Evolutionary conservation across 1,140 invertebrate genomes (phyloP), one percentile per base, ranked within the genome.

Genomic region (Meloidogyne chitwoodi): DNA sequence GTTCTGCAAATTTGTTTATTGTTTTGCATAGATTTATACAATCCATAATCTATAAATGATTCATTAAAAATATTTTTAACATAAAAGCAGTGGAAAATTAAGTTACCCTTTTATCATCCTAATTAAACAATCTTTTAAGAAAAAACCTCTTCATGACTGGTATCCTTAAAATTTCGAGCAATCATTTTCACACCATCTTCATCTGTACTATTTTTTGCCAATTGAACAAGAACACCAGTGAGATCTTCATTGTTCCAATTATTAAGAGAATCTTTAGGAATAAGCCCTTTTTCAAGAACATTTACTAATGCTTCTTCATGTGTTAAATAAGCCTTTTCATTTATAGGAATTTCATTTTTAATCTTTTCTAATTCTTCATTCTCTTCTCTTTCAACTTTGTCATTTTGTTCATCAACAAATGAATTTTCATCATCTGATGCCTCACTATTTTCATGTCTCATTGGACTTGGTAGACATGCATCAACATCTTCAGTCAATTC

Each of bases 21-120:
- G 61, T 31, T 63, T 73, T 73, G n/a, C 71, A 73, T n/a, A 27
- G 26, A 64, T 16, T 73, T 29, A 73, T 63, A 63, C 41, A 73
- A 34, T 29, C 56, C 11, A 27, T 14, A 24, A 73, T 73, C 71
- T 73, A n/a, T 61, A 73, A 29, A 27, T 24, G 41, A 8, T 12
- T 70, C 1, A 0, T 61, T 61, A 31, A 16, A 31, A 26, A 31
- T 19, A 56, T 71, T 27, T 63, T n/a, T n/a, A n/a, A n/a, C n/a
- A n/a, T n/a, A n/a, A n/a, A n/a, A n/a, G n/a, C n/a, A n/a, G n/a
- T n/a, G n/a, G n/a, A n/a, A n/a, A n/a, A n/a, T n/a, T n/a, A n/a
- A n/a, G n/a, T n/a, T n/a, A n/a, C n/a, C n/a, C n/a, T n/a, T 12
- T 19, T 31, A 19, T 66, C 16, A n/a, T 14, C 22, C 14, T 34